These are phyloP conservation scores for Notolabrus celidotus DNA, from an alignment of 2,797 vertebrate species.

Conservation along the genomic window DNA sequence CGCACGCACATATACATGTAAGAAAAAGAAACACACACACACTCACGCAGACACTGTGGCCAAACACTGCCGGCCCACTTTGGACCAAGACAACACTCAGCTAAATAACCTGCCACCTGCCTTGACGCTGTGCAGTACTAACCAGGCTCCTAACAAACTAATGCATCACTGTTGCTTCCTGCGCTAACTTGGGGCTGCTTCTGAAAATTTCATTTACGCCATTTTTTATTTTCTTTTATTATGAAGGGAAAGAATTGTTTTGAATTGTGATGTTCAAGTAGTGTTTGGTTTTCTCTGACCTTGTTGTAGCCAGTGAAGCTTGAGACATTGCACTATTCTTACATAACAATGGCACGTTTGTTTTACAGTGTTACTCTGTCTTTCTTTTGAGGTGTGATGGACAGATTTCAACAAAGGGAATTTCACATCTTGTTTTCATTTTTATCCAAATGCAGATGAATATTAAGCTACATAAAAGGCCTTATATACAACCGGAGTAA, in stretches of 20 bases:
- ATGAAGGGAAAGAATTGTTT: conserved; percentile 17
- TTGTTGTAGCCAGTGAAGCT: conserved; percentile 61
- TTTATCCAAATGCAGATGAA: conserved; percentile 32
- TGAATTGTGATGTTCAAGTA: conserved; percentile 27
- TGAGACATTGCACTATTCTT: conserved; percentile 78
- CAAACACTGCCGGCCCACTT: conserved; percentile 72
- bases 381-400: conserved; percentile 33
- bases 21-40: conserved; percentile 22
- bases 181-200: conserved; percentile 83
- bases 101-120: conserved; percentile 86
- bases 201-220: conserved; percentile 45
- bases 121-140: conserved; percentile 87
- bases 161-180: conserved; percentile 86
- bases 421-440: conserved; percentile 21
- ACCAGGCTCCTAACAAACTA: conserved; percentile 91
- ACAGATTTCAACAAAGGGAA: conserved; percentile 54
- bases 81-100: conserved; percentile 85
- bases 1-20: conserved; percentile 28
- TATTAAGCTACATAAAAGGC: conserved; percentile 57
- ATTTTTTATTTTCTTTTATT: conserved; percentile 38
- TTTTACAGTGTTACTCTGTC: conserved; percentile 51
- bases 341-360: conserved; percentile 28
- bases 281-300: conserved; percentile 42
- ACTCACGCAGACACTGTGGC: conserved; percentile 48
- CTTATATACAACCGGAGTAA: conserved; percentile 58